These are phyloP conservation scores for Megalopta genalis DNA, from an alignment of 1,140 invertebrate species.

Conservation along the genomic window DNA sequence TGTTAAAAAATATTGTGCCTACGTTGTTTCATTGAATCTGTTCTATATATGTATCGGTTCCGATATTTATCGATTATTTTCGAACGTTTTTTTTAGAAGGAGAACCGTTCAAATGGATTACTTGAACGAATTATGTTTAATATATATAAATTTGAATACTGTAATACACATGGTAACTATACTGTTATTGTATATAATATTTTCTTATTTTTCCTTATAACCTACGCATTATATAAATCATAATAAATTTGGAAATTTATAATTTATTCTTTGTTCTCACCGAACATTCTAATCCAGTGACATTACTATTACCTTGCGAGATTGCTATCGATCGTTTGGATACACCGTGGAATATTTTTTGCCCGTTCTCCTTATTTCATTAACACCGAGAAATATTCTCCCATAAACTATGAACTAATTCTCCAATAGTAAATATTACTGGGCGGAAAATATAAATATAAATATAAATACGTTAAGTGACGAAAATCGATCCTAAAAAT, in stretches of 20 bases:
- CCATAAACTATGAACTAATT: too few species aligned
- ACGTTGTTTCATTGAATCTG: background rate
- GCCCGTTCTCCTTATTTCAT: too few species aligned
- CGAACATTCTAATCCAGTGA: background rate
- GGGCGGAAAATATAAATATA: too few species aligned
- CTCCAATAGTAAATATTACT: too few species aligned
- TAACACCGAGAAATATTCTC: too few species aligned
- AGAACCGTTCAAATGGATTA: background rate
- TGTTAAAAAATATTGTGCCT: background rate
- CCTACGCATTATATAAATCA: background rate
- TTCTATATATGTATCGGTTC: background rate
- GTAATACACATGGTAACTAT: slow-evolving; percentile 4
- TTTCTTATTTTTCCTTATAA: background rate
- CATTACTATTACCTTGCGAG: background rate
- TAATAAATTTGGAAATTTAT: slow-evolving; percentile 3
- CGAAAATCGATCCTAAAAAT: too few species aligned
- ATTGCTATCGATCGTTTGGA: background rate
- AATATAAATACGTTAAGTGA: too few species aligned
- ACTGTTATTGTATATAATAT: slow-evolving; percentile 7
- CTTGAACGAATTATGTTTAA: background rate
- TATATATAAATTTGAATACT: slow-evolving; percentile 2
- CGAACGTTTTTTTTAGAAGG: background rate
- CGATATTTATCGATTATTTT: background rate
- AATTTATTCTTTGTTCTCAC: background rate
- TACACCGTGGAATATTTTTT: too few species aligned